Conservation (phyloP, 2,888 invertebrate species). For the Herminia tarsipennalis region DNA sequence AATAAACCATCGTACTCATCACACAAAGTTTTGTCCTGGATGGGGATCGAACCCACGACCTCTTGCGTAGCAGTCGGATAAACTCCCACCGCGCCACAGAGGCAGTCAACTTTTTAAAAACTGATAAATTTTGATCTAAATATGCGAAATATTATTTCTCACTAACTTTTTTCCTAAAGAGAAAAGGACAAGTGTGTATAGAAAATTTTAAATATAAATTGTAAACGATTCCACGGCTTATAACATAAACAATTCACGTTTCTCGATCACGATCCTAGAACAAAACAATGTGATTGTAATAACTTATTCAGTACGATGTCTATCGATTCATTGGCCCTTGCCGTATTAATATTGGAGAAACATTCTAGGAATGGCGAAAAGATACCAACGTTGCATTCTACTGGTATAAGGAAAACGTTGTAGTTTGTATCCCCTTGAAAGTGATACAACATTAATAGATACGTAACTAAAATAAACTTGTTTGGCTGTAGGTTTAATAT, state of each 20-base stretch:
- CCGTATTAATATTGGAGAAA: constrained; percentile 12
- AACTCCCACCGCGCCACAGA: too few species aligned
- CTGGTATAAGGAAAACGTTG: neutral
- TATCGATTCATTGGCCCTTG: constrained; percentile 28
- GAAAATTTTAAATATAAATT: neutral
- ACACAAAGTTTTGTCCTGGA: too few species aligned
- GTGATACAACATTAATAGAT: too few species aligned
- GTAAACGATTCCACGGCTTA: constrained; percentile 16
- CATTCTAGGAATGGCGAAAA: constrained; percentile 21
- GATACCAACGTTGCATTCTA: neutral
- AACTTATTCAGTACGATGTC: constrained; percentile 34
- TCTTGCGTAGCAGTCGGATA: too few species aligned
- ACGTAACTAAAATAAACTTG: too few species aligned
- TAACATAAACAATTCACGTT: constrained; percentile 38
- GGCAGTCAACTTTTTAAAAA: too few species aligned
- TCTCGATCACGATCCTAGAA: constrained; percentile 26
- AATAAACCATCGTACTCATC: too few species aligned
- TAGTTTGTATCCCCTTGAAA: too few species aligned
- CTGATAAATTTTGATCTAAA: too few species aligned
- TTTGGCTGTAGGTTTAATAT: too few species aligned
- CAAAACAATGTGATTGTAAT: constrained; percentile 26
- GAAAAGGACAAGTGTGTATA: neutral
- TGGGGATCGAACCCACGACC: too few species aligned
- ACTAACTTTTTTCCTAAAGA: neutral
- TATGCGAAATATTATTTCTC: neutral